phyloP scores from a whole-genome alignment of 2,797 vertebrate species.

The Galagoides demidoff region DNA sequence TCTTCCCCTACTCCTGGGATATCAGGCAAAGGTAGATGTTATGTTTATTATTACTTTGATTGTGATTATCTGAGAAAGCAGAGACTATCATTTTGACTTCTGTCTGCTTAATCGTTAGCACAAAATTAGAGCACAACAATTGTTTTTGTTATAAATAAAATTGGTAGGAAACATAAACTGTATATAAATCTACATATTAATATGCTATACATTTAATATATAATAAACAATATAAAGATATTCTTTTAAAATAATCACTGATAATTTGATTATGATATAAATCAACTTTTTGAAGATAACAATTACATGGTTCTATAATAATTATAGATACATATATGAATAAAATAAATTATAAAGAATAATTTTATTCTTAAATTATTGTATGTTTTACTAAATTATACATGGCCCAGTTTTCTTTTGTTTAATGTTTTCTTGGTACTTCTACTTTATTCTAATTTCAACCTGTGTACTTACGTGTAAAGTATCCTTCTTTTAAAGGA shows the following conservation, averaged over 20 bases:
- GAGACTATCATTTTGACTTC: neutral
- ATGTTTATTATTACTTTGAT: neutral
- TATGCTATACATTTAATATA: neutral
- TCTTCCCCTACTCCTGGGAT: neutral
- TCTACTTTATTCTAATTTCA: neutral
- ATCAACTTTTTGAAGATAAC: neutral
- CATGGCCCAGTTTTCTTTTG: neutral
- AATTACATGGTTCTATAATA: neutral
- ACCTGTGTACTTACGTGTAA: neutral
- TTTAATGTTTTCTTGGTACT: neutral
- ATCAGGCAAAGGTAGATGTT: neutral
- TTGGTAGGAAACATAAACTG: neutral
- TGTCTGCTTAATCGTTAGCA: neutral
- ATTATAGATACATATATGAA: neutral
- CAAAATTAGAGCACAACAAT: neutral
- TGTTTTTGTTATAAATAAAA: neutral
- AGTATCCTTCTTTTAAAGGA: neutral
- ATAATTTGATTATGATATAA: neutral
- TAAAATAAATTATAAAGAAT: too few relatives aligned
- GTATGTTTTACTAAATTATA: neutral
- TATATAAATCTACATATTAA: neutral
- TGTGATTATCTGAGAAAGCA: neutral
- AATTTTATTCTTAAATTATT: neutral
- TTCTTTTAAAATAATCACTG: neutral
- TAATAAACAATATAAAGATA: neutral